Evolutionary conservation across 2,888 invertebrate genomes (phyloP).

Genomic region (Chaetoderma sp.): DNA sequence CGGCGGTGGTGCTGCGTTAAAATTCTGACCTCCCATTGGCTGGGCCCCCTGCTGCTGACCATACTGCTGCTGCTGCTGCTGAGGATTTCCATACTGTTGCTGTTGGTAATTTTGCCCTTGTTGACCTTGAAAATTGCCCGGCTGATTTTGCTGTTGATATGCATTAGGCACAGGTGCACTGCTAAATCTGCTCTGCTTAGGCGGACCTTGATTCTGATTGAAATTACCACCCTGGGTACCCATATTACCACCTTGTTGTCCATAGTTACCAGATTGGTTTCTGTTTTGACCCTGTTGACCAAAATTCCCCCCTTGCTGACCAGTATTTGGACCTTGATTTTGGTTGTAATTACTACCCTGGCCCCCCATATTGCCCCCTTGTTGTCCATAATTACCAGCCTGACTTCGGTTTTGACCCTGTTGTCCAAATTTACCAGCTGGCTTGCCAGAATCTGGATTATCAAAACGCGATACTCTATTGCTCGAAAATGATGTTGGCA

Average conservation of each 20-base stretch:
- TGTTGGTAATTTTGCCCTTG: constrained; percentile 11
- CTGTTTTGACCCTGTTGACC: too few relatives aligned
- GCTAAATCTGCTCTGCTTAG: constrained; percentile 4
- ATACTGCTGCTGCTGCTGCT: constrained; percentile 7
- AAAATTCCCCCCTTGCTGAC: not conserved
- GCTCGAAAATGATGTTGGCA: not conserved
- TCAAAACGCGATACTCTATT: constrained; percentile 6
- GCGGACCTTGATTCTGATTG: too few relatives aligned
- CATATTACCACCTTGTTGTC: too few relatives aligned
- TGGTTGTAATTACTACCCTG: not conserved
- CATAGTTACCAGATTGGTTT: too few relatives aligned
- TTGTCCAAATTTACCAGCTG: constrained; percentile 15
- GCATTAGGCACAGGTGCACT: not conserved
- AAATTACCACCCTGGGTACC: constrained; percentile 1
- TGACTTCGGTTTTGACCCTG: constrained; percentile 7
- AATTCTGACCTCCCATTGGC: not conserved
- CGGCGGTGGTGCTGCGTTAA: constrained; percentile 3
- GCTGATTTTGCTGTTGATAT: not conserved
- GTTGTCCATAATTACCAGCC: constrained; percentile 12
- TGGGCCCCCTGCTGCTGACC: not conserved
- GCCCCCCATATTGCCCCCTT: not conserved
- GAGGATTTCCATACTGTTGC: constrained; percentile 14
- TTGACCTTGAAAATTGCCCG: not conserved
- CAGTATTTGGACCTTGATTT: not conserved
- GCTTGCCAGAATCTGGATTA: not conserved